Percentiles rank a stretch among this genome's conserved stretches.
phyloP scores from a whole-genome alignment of 2,113 vertebrate species.

The Gobiocypris rarus region DNA sequence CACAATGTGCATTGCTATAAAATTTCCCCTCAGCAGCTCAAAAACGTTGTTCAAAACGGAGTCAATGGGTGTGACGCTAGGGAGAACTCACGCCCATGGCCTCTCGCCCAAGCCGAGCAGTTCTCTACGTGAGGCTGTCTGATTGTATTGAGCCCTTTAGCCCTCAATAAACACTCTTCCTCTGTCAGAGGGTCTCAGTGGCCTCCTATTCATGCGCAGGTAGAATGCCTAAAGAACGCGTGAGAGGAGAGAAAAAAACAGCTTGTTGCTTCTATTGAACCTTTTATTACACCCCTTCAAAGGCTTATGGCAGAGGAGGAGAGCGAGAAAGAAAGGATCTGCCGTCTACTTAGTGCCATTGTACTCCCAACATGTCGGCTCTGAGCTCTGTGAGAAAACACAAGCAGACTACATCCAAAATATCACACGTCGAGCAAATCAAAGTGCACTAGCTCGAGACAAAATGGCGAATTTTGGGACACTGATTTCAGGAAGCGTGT shows the following conservation, averaged over 20 bases:
- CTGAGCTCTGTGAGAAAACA: slow-evolving; percentile 36
- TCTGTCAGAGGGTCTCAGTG: slow-evolving; percentile 68
- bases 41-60: not conserved
- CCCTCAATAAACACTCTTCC: slow-evolving; percentile 71
- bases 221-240: slow-evolving; percentile 74
- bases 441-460: slow-evolving; percentile 7
- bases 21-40: not conserved
- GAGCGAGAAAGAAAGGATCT: slow-evolving; percentile 55
- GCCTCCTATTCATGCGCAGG: slow-evolving; percentile 80
- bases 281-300: slow-evolving; percentile 77
- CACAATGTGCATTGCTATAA: not conserved
- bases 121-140: slow-evolving; percentile 59
- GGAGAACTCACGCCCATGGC: slow-evolving; percentile 12
- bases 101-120: slow-evolving; percentile 21
- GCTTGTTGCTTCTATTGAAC: slow-evolving; percentile 77
- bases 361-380: slow-evolving; percentile 61
- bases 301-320: slow-evolving; percentile 69
- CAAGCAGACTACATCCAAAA: slow-evolving; percentile 16
- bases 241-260: slow-evolving; percentile 68
- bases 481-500: not conserved
- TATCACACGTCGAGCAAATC: slow-evolving; percentile 21
- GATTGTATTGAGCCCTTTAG: slow-evolving; percentile 62
- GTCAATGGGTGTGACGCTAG: slow-evolving; percentile 30
- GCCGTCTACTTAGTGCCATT: slow-evolving; percentile 66
- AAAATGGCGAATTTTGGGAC: slow-evolving; percentile 19